phyloP scores from a whole-genome alignment of 2,888 invertebrate genomes.

The Ctenicera cuprea region DNA sequence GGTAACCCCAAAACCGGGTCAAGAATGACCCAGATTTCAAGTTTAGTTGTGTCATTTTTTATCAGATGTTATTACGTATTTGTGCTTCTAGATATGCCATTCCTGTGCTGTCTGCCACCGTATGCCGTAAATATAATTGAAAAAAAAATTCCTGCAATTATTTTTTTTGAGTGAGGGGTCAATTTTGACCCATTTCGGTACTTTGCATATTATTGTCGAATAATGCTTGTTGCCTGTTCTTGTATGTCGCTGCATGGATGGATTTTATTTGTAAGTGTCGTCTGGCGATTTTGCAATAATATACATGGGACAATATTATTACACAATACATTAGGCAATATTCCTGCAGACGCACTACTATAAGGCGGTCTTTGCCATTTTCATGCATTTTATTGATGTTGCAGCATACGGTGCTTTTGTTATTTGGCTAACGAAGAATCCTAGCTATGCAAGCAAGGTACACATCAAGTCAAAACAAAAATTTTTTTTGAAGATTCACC shows the following conservation, averaged over 20 bases:
- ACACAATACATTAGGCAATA: too few relatives aligned
- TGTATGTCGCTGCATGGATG: not conserved
- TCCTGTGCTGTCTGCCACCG: not conserved
- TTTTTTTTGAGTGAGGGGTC: not conserved
- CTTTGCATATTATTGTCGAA: not conserved
- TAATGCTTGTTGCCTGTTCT: not conserved
- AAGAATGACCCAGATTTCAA: not conserved
- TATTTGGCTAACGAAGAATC: too few relatives aligned
- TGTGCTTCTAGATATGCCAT: conserved; percentile 2
- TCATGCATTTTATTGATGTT: too few relatives aligned
- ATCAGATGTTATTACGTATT: not conserved
- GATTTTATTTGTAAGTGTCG: not conserved
- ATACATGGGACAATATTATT: too few relatives aligned
- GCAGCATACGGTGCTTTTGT: too few relatives aligned
- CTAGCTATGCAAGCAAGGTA: too few relatives aligned
- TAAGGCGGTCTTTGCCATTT: too few relatives aligned
- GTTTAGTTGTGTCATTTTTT: not conserved
- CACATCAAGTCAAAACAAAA: too few relatives aligned
- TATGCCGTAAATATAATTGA: not conserved
- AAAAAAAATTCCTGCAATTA: not conserved
- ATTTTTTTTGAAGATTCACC: too few relatives aligned
- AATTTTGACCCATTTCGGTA: conserved; percentile 3
- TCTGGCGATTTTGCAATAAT: not conserved
- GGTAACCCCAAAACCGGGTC: not conserved
- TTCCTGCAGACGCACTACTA: too few relatives aligned